Conservation (phyloP, 1,140 invertebrate genomes). For the Sarcophaga bullata region DNA sequence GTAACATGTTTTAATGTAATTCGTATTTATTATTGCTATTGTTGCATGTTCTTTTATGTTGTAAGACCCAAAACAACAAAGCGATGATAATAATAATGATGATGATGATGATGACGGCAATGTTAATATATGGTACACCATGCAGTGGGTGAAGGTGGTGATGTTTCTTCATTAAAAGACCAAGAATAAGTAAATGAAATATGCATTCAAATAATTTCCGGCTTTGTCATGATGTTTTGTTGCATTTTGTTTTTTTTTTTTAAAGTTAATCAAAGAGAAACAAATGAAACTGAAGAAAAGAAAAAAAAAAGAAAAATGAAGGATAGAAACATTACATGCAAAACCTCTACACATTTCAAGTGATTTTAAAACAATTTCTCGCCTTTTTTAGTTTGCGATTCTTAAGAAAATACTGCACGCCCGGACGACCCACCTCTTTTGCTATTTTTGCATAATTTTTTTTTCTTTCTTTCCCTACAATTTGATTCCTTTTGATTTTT, state of each 20-base stretch:
- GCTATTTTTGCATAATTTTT: neutral
- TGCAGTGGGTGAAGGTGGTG: neutral
- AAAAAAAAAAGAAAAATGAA: neutral
- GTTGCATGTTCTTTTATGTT: too few relatives aligned
- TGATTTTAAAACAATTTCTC: slow-evolving; percentile 20
- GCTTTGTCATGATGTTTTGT: slow-evolving; percentile 30
- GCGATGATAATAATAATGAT: too few relatives aligned
- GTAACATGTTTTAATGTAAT: too few relatives aligned
- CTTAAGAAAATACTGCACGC: neutral
- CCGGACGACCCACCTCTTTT: slow-evolving; percentile 24
- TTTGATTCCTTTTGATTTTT: slow-evolving; percentile 18
- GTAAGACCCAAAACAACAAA: too few relatives aligned
- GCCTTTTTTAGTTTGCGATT: neutral
- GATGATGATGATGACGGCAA: too few relatives aligned
- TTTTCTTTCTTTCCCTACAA: slow-evolving; percentile 1
- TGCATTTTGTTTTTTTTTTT: neutral
- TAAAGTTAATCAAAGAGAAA: too few relatives aligned
- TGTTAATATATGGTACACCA: too few relatives aligned
- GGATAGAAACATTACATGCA: slow-evolving; percentile 1
- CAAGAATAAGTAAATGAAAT: neutral
- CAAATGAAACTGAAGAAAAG: neutral
- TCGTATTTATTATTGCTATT: too few relatives aligned
- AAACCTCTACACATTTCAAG: neutral
- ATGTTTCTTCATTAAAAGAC: slow-evolving; percentile 6
- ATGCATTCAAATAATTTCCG: slow-evolving; percentile 22